These are phyloP conservation scores for Busseola fusca DNA, from an alignment of 2,888 invertebrate species.

Conservation along the genomic window DNA sequence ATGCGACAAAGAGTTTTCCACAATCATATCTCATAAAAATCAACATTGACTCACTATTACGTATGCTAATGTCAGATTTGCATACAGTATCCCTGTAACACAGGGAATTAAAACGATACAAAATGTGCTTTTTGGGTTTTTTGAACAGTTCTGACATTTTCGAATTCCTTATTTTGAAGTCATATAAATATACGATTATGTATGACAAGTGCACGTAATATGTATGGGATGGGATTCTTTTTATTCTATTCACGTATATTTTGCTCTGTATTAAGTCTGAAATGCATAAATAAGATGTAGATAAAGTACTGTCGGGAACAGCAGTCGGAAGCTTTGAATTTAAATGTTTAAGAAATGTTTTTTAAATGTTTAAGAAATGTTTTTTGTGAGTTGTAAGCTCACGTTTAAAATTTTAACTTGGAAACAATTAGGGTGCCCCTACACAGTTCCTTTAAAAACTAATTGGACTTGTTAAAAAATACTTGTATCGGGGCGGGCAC, in stretches of 20 bases:
- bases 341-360: conserved; percentile 13
- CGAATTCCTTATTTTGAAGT: conserved; percentile 16
- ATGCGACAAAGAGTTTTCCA: conserved; percentile 6
- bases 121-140: conserved; percentile 19
- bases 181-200: conserved; percentile 28
- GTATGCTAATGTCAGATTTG: conserved; percentile 52
- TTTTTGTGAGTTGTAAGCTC: conserved; percentile 7
- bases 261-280: conserved; percentile 53
- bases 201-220: conserved; percentile 17
- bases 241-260: conserved; percentile 50
- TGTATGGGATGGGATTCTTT: conserved; percentile 22
- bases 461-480: conserved; percentile 20
- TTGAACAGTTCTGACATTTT: conserved; percentile 19
- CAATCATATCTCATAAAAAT: conserved; percentile 27
- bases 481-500: not conserved
- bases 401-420: conserved; percentile 25
- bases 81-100: conserved; percentile 31
- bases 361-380: conserved; percentile 24
- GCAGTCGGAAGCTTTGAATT: conserved; percentile 42
- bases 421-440: conserved; percentile 22
- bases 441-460: conserved; percentile 12
- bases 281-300: conserved; percentile 54
- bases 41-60: conserved; percentile 39
- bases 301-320: conserved; percentile 40
- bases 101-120: conserved; percentile 43